Evolutionary conservation across 1,140 invertebrate genomes (phyloP), one percentile per base, ranked within the genome.

Genomic region (Caenorhabditis briggsae): DNA sequence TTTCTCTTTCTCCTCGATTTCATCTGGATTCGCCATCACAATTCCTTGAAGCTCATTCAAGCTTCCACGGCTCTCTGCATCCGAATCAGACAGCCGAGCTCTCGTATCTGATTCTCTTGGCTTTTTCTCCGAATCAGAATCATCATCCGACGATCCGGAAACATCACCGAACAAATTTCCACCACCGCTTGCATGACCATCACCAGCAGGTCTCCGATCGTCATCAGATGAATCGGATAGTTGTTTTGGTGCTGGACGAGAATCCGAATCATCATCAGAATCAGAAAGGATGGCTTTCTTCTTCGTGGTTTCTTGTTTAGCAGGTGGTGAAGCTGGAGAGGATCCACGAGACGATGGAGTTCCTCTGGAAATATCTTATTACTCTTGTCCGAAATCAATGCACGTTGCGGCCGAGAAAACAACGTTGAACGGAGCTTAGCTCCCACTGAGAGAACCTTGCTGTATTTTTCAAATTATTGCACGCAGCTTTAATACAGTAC

Each of bases 41-140:
- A 78, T 78, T 78, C 70, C 70, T 7, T 78, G 43, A 7, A 78
- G 23, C 50, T 78, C 70, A n/a, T 43, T 78, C 9, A 78, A 16
- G n/a, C 70, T 78, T 78, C 70, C 70, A 78, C 70, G 70, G 12
- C 70, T 78, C n/a, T 78, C 70, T 5, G 70, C 70, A 50, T 78
- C 70, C 20, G 70, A 78, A 53, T 78, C 70, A 12, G 70, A 78
- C 18, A 78, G n/a, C 33, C n/a, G 9, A 12, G 70, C 70, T 23
- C 20, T 78, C 20, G 70, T 78, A 14, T 78, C 46, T 53, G 46
- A 20, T 23, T n/a, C 11, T 50, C 50, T 78, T 9, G 18, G 2
- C n/a, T 78, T 23, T 23, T 11, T 41, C 23, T 78, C 70, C 5
- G 46, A 9, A 1, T 78, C 70, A 2, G 70, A 78, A 50, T 78